These are phyloP conservation scores for Agrypnus murinus DNA, from an alignment of 2,888 invertebrate genomes.

Conservation along the genomic window DNA sequence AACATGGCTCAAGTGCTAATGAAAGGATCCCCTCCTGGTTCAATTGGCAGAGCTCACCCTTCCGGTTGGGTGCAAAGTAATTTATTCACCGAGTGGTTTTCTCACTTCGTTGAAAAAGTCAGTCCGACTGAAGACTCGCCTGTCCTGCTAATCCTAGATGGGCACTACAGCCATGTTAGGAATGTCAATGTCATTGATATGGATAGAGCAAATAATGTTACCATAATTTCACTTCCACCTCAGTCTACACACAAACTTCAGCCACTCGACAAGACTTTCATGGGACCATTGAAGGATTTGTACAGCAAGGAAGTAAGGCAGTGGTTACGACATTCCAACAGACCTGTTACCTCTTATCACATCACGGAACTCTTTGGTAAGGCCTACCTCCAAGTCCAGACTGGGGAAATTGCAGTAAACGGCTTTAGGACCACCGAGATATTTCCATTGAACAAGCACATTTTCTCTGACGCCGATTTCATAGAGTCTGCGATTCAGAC, in stretches of 20 bases:
- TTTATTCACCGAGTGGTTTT: conserved; percentile 52
- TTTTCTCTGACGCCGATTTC: not conserved
- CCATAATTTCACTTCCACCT: conserved; percentile 61
- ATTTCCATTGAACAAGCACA: not conserved
- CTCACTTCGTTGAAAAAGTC: conserved; percentile 51
- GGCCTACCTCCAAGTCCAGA: not conserved
- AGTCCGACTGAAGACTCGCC: conserved; percentile 50
- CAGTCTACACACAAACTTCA: not conserved
- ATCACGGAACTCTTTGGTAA: not conserved
- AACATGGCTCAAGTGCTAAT: conserved; percentile 61
- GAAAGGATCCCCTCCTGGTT: conserved; percentile 59
- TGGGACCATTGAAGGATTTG: not conserved
- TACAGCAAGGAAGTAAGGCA: not conserved
- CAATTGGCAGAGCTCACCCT: conserved; percentile 54
- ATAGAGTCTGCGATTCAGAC: not conserved
- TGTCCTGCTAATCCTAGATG: conserved; percentile 58
- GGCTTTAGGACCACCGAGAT: not conserved
- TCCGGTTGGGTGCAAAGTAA: conserved; percentile 52
- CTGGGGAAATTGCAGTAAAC: not conserved
- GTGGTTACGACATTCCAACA: not conserved
- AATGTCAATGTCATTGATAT: conserved; percentile 62
- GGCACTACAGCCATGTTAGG: conserved; percentile 60
- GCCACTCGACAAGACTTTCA: not conserved
- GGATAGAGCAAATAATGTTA: conserved; percentile 63
- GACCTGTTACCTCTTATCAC: not conserved